Percentiles rank a stretch among this genome's conserved stretches.
Conservation (phyloP, 2,888 invertebrate species). For the Dilophus febrilis region DNA sequence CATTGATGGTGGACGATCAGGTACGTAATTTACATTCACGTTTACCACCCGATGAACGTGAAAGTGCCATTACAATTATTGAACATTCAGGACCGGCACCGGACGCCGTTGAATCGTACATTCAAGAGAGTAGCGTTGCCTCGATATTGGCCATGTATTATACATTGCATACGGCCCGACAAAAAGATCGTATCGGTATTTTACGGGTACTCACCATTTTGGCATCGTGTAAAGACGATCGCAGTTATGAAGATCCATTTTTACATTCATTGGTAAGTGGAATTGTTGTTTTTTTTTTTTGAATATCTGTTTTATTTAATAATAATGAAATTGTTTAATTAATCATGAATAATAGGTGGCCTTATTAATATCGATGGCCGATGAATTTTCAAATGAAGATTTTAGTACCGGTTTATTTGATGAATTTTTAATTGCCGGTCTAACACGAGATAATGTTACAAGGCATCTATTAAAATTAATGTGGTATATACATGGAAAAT, state of each 20-base stretch:
- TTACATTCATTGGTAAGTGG: conserved; percentile 63
- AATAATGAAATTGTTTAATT: too few relatives aligned
- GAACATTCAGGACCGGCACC: conserved; percentile 88
- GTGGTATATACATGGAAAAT: conserved; percentile 76
- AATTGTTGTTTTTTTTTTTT: conserved; percentile 6
- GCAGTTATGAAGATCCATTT: conserved; percentile 90
- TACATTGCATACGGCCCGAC: conserved; percentile 70
- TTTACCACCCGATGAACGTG: conserved; percentile 82
- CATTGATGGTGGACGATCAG: conserved; percentile 80
- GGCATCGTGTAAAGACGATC: conserved; percentile 77
- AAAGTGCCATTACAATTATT: conserved; percentile 81
- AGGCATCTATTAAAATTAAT: conserved; percentile 78
- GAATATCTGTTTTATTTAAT: neutral
- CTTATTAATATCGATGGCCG: conserved; percentile 68
- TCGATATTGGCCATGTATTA: conserved; percentile 92
- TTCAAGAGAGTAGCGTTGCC: conserved; percentile 79
- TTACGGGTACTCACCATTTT: conserved; percentile 77
- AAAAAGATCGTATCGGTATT: conserved; percentile 62
- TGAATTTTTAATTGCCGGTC: conserved; percentile 83
- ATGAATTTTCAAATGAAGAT: conserved; percentile 85
- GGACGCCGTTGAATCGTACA: conserved; percentile 83
- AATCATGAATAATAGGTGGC: conserved; percentile 37
- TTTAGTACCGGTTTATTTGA: conserved; percentile 92
- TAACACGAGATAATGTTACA: conserved; percentile 79
- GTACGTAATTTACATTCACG: conserved; percentile 68